Evolutionary conservation across 2,888 invertebrate genomes (phyloP), one percentile per base, ranked within the genome.

Genomic region (Machimus atricapillus): DNA sequence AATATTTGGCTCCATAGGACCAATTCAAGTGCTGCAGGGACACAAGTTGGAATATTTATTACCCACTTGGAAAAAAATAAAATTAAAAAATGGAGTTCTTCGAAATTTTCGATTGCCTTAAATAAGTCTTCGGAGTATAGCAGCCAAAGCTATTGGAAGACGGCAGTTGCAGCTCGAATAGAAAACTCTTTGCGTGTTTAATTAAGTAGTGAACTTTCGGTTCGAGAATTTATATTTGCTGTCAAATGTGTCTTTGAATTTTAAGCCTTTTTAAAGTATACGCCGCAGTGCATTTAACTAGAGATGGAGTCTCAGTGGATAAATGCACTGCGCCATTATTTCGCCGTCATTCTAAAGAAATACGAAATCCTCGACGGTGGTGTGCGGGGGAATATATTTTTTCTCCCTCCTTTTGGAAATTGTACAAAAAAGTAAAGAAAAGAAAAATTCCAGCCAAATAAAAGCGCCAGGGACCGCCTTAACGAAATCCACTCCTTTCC

Each of bases 281-380:
- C 78, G 43, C 40, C 43, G 43, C 78, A 19, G 40, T n/a, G 37
- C 8, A 78, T 43, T 78, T 78, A 40, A 19, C 43, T 78, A n/a
- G n/a, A 23, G 23, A 2, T 37, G 40, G 34, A 77, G 37, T 19
- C 14, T 23, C 78, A 23, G 23, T 37, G 40, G 43, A 78, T 43
- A 78, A 40, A 43, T 78, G 43, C 40, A 23, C 46, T 78, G 78
- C 78, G 23, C 78, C 23, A 78, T 78, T 78, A 78, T 78, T 78
- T 46, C 23, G 19, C 43, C n/a, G 23, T 43, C 78, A 78, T 78
- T 78, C 40, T n/a, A 78, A 78, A 78, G 78, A 78, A 78, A 23
- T 78, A 78, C 46, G 78, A 78, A 78, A 23, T 78, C 40, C 78
- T 40, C 78, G 43, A 77, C 40, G n/a, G n/a, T 19, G 23, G 19